Conservation (phyloP, 2,888 invertebrate genomes). For the Chaetogeoica ovagalla region DNA sequence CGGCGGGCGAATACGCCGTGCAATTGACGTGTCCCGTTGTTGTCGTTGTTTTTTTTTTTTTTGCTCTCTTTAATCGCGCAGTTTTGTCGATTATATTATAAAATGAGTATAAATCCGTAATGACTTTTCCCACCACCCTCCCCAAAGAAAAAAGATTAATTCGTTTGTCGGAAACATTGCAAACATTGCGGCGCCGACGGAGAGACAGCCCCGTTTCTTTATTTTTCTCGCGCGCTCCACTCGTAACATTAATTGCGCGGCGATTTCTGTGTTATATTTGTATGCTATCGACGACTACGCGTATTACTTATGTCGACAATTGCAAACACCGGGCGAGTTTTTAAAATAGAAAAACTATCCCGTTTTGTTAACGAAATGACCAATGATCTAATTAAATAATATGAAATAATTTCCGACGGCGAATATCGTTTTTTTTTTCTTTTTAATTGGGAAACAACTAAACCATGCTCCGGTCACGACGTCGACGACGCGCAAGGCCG, state of each 20-base stretch:
- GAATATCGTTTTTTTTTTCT: no score
- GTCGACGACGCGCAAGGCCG: background rate
- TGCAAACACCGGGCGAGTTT: no score
- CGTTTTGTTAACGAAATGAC: no score
- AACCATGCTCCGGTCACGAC: constrained; percentile 6
- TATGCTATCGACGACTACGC: no score
- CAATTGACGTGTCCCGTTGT: constrained; percentile 48
- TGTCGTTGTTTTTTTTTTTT: constrained; percentile 2
- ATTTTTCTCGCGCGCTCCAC: background rate
- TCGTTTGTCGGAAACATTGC: constrained; percentile 41
- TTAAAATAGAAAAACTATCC: no score
- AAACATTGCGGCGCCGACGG: background rate
- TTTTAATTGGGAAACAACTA: no score
- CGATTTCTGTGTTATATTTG: no score
- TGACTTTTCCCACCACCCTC: constrained; percentile 47
- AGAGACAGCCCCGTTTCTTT: no score
- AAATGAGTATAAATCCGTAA: constrained; percentile 38
- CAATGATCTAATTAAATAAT: no score
- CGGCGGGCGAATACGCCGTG: constrained; percentile 3
- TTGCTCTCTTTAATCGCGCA: background rate
- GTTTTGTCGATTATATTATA: constrained; percentile 25
- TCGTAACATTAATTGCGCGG: background rate
- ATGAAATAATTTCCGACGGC: no score
- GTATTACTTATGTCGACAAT: no score
- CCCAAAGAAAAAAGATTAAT: constrained; percentile 18